phyloP scores from a whole-genome alignment of 2,113 vertebrate genomes.

The Ahaetulla prasina region DNA sequence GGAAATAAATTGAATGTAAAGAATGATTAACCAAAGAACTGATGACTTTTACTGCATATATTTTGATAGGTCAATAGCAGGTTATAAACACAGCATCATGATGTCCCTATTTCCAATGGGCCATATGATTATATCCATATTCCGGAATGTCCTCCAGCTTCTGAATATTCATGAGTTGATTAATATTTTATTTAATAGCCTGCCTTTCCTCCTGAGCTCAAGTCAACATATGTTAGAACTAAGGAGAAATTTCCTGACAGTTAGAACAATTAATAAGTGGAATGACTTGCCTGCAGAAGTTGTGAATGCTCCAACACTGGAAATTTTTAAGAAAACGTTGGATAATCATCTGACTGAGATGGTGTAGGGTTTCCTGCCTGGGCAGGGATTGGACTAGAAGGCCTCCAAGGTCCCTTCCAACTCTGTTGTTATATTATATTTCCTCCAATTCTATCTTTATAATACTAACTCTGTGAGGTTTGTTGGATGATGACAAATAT shows the following conservation, averaged over 20 bases:
- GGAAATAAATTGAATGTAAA: slow-evolving; percentile 34
- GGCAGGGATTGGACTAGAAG: too few species aligned
- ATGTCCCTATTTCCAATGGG: background rate
- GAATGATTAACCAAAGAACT: slow-evolving; percentile 32
- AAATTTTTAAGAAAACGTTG: too few species aligned
- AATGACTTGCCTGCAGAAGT: too few species aligned
- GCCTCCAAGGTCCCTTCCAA: too few species aligned
- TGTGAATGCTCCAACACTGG: too few species aligned
- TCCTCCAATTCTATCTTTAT: background rate
- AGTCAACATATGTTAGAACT: background rate
- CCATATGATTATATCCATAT: background rate
- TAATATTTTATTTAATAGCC: background rate
- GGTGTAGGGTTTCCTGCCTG: too few species aligned
- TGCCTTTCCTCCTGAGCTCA: background rate
- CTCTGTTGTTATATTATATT: too few species aligned
- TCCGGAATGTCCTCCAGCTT: background rate
- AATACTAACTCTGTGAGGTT: background rate
- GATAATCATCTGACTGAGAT: too few species aligned
- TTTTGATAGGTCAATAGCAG: slow-evolving; percentile 15
- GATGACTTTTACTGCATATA: slow-evolving; percentile 46
- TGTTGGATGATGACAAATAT: background rate
- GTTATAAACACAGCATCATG: background rate
- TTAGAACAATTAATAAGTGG: too few species aligned
- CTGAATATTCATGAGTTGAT: background rate
- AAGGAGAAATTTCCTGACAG: too few species aligned